phyloP scores from a whole-genome alignment of 2,113 vertebrate species.

The Lagenorhynchus albirostris region DNA sequence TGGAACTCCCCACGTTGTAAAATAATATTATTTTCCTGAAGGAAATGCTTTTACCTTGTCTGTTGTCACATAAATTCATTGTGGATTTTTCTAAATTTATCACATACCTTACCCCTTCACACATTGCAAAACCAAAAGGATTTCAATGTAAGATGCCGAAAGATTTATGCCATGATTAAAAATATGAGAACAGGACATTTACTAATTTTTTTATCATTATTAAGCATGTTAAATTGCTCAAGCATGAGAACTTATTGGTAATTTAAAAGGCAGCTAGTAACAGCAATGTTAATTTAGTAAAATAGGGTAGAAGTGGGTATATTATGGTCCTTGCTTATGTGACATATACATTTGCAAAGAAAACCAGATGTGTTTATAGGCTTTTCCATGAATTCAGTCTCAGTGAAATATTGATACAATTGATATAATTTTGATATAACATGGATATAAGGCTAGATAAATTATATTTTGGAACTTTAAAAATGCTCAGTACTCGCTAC shows the following conservation, averaged over 20 bases:
- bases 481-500: neutral
- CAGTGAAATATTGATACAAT: slow-evolving; percentile 42
- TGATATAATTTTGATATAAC: neutral
- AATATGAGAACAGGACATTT: neutral
- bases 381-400: neutral
- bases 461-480: neutral
- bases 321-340: neutral
- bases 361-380: neutral
- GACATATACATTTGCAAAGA: neutral
- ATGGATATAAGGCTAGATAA: neutral
- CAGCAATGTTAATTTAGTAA: neutral
- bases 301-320: neutral
- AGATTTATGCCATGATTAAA: neutral
- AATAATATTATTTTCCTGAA: neutral
- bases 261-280: neutral
- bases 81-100: neutral
- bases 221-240: neutral
- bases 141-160: neutral
- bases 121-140: neutral
- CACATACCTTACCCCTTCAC: neutral
- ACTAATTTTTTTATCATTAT: neutral
- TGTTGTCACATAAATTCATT: neutral
- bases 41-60: neutral
- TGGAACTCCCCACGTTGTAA: neutral
- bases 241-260: neutral